Evolutionary conservation across 2,888 invertebrate species (phyloP), one percentile per base, ranked within the genome.

Genomic region (Agelastica alni): DNA sequence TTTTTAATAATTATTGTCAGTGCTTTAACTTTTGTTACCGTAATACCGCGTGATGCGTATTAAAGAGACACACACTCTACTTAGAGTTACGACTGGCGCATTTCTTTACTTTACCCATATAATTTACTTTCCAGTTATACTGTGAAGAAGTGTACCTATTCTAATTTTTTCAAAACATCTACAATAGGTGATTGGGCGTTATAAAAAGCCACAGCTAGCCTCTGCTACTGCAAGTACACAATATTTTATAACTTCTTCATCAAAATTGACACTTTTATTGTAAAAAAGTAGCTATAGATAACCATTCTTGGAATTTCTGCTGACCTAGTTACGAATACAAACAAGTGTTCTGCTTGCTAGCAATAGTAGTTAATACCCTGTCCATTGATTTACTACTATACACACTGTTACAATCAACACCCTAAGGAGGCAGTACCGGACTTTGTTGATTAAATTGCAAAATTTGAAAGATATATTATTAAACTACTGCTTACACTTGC

Each of bases 371-470:
- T n/a, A n/a, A n/a, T n/a, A n/a, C 47, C 34, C 51, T 51, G 56
- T 42, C 56, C 47, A 51, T 47, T 51, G 56, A 56, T 56, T 56
- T 56, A 56, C 56, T 56, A 56, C 56, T 51, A 51, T 51, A 44
- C 43, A 31, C 43, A 16, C 36, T 42, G 37, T 51, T 20, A 39
- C 18, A 39, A 39, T 39, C 37, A 39, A 7, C 37, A 12, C 37
- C 37, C 20, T 12, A 12, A 2, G n/a, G 6, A 0, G 5, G 20
- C 37, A 39, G 37, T n/a, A 10, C 10, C 14, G 37, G 18, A 20
- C 37, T 37, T 37, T 16, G 10, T 5, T 18, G 4, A 5, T 37
- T 18, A 34, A 4, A 16, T 16, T 26, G 26, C 0, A 9, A 9
- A 3, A 26, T 3, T 26, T 26, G 3, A 26, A 26, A 26, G n/a